Evolutionary conservation across 2,113 vertebrate genomes (phyloP).

Genomic region (Takifugu flavidus): DNA sequence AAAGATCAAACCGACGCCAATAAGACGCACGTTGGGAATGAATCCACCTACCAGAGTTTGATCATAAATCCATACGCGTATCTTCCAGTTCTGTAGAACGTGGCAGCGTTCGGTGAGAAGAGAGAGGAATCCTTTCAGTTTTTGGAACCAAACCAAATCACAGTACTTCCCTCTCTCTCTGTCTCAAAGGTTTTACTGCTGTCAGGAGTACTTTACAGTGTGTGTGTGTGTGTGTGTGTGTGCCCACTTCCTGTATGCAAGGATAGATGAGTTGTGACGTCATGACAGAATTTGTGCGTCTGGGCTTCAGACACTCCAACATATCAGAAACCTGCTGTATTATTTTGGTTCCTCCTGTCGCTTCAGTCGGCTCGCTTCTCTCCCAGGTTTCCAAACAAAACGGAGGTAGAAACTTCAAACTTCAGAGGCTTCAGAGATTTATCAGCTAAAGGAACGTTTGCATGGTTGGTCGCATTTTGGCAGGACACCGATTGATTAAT

Average conservation of each 20-base stretch:
- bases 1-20: conserved; percentile 11
- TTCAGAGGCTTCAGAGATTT: conserved; percentile 26
- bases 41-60: not conserved
- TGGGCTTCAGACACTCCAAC: conserved; percentile 26
- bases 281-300: conserved; percentile 5
- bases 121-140: no score
- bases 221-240: conserved; percentile 16
- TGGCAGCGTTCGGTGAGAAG: no score
- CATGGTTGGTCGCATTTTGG: conserved; percentile 53
- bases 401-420: conserved; percentile 1
- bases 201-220: conserved; percentile 17
- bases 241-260: no score
- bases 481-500: conserved; percentile 26
- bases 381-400: conserved; percentile 3
- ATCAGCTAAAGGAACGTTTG: conserved; percentile 42
- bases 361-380: conserved; percentile 29
- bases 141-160: not conserved
- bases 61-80: conserved; percentile 26
- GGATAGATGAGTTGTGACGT: no score
- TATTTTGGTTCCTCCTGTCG: conserved; percentile 50
- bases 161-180: conserved; percentile 1
- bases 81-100: conserved; percentile 9
- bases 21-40: no score
- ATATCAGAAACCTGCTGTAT: conserved; percentile 43
- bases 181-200: conserved; percentile 5